Evolutionary conservation across 2,797 vertebrate genomes (phyloP), one percentile per base, ranked within the genome.

Genomic region (Hippocampus kuda): DNA sequence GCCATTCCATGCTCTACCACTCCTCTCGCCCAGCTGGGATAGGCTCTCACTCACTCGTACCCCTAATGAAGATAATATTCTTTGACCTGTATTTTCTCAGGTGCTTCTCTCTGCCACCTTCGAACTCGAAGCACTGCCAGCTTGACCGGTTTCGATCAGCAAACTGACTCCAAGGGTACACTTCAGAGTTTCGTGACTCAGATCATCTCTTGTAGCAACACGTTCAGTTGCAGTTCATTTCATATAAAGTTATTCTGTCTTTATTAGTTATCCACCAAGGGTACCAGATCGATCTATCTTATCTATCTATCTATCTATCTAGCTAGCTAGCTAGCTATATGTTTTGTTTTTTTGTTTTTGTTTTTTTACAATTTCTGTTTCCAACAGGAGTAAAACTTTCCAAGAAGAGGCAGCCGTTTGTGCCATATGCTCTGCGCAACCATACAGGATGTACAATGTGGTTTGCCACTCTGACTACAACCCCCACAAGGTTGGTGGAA

Each of bases 91-190:
- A 93, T 91, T 91, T 92, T 91, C 86, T 93, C 92, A 98, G 96
- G 93, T 94, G 92, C 93, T 79, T 93, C 95, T 91, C 93, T 98
- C 89, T 91, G 91, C 92, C 92, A 94, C 90, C 95, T 97, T 95
- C 97, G 96, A 97, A 97, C 94, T 95, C 97, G 95, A 87, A 98
- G 95, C 89, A 93, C 94, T 90, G 94, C 94, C 92, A 97, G 94
- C 92, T 91, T 98, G 93, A 93, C 93, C 93, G 94, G 91, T 91
- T 93, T 97, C 87, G 93, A 98, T 88, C 94, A 95, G 87, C 95
- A 95, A 82, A 92, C 93, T 90, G 95, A 91, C 92, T 90, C 93
- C 91, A 91, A 93, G 98, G 96, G 96, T 98, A 98, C 92, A 87
- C 91, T 94, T 90, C 67, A 87, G 89, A 90, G 81, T 70, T 59